Percentiles rank a stretch among this genome's conserved stretches.
These are phyloP conservation scores for Heliopora coerulea DNA, from an alignment of 92 coral and sea anemone genomes.

Conservation along the genomic window DNA sequence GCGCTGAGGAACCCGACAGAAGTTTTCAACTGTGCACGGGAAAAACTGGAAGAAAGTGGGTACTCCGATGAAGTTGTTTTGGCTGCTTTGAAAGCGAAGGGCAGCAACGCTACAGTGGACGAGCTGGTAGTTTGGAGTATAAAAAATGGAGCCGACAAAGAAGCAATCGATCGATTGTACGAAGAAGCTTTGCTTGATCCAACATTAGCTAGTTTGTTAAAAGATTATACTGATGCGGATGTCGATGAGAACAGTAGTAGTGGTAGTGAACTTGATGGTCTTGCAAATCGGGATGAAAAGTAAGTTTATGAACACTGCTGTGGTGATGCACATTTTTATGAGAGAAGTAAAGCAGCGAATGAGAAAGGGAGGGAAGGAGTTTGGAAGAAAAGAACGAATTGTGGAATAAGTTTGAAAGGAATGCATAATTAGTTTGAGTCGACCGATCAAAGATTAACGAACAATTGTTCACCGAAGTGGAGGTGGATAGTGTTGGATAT, in stretches of 20 bases:
- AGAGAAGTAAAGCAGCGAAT: too few species aligned
- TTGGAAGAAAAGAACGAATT: too few species aligned
- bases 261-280: too few species aligned
- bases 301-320: too few species aligned
- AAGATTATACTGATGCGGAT: background rate
- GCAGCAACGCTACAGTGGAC: slow-evolving; percentile 45
- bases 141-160: slow-evolving; percentile 42
- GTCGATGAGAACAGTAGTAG: background rate
- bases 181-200: slow-evolving; percentile 59
- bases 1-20: background rate
- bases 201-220: background rate
- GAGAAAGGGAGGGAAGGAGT: too few species aligned
- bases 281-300: too few species aligned
- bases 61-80: slow-evolving; percentile 62
- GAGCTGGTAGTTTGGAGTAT: slow-evolving; percentile 68
- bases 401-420: too few species aligned
- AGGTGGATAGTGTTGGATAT: too few species aligned
- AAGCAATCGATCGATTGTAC: slow-evolving; percentile 47
- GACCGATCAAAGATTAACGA: too few species aligned
- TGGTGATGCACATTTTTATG: too few species aligned
- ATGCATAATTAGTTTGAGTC: too few species aligned
- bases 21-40: slow-evolving; percentile 37
- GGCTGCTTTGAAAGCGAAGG: slow-evolving; percentile 69
- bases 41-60: slow-evolving; percentile 39
- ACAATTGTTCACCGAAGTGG: too few species aligned